Evolutionary conservation across 2,797 vertebrate genomes (phyloP).

Genomic region (Enoplosus armatus): DNA sequence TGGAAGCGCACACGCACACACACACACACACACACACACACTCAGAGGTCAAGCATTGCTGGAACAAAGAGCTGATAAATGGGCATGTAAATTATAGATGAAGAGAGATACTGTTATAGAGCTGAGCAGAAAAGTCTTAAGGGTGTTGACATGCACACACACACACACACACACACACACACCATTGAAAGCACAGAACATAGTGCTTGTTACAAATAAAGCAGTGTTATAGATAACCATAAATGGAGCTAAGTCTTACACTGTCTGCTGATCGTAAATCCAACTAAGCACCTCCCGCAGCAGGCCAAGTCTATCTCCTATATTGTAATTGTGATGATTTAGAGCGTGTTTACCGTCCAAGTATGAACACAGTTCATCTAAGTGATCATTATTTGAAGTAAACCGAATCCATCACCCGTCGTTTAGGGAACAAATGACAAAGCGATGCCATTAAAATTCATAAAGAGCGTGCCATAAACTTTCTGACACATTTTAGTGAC

Average conservation of each 20-base stretch:
- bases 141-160: constrained; percentile 23
- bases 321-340: constrained; percentile 64
- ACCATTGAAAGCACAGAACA: constrained; percentile 13
- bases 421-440: constrained; percentile 47
- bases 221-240: constrained; percentile 44
- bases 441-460: constrained; percentile 63
- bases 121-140: constrained; percentile 31
- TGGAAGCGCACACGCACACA: no score
- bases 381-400: constrained; percentile 58
- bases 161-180: constrained; percentile 14
- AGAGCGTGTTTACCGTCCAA: constrained; percentile 58
- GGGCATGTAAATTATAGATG: constrained; percentile 69
- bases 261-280: constrained; percentile 62
- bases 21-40: background rate
- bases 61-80: constrained; percentile 68
- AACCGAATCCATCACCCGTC: constrained; percentile 52
- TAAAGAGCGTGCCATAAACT: constrained; percentile 53
- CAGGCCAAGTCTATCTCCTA: constrained; percentile 30
- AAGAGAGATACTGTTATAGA: constrained; percentile 41
- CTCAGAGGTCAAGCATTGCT: constrained; percentile 38
- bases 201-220: constrained; percentile 46
- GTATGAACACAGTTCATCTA: constrained; percentile 57
- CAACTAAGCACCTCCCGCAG: constrained; percentile 53
- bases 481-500: constrained; percentile 61
- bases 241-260: constrained; percentile 44